Percentiles rank a stretch among this genome's conserved stretches.
Evolutionary conservation across 2,797 vertebrate species (phyloP).

Genomic region (Peromyscus nudipes): DNA sequence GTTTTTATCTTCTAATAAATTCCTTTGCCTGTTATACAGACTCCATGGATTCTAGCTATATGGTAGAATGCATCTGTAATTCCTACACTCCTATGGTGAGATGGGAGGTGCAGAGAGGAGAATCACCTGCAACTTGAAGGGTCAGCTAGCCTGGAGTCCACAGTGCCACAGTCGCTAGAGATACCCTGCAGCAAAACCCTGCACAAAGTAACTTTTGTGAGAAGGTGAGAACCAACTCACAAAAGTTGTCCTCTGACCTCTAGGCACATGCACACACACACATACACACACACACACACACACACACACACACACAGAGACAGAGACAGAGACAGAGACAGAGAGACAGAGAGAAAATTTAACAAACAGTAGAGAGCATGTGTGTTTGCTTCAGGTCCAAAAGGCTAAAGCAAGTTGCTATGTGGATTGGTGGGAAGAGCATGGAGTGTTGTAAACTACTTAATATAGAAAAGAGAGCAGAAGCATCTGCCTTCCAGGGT

Average conservation of each 20-base stretch:
- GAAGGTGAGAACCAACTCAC: no score
- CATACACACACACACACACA: not conserved
- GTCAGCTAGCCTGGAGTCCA: not conserved
- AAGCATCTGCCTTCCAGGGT: constrained; percentile 15
- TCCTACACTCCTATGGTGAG: not conserved
- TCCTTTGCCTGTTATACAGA: no score
- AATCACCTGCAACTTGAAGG: no score
- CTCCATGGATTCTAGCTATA: no score
- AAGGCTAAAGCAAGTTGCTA: not conserved
- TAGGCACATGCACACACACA: not conserved
- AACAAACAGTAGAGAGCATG: not conserved
- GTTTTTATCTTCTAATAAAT: no score
- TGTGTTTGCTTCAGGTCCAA: constrained; percentile 47
- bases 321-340: not conserved
- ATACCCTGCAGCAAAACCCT: not conserved
- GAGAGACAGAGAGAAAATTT: not conserved
- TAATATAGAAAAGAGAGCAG: constrained; percentile 7
- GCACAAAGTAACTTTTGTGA: no score
- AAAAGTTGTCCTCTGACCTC: not conserved
- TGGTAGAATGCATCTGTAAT: not conserved
- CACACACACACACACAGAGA: not conserved
- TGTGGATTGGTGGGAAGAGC: not conserved
- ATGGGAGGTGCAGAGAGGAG: not conserved
- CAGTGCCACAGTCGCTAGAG: not conserved
- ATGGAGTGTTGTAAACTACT: not conserved